These are phyloP conservation scores for Ophraella communa DNA, from an alignment of 2,888 invertebrate genomes.

Conservation along the genomic window DNA sequence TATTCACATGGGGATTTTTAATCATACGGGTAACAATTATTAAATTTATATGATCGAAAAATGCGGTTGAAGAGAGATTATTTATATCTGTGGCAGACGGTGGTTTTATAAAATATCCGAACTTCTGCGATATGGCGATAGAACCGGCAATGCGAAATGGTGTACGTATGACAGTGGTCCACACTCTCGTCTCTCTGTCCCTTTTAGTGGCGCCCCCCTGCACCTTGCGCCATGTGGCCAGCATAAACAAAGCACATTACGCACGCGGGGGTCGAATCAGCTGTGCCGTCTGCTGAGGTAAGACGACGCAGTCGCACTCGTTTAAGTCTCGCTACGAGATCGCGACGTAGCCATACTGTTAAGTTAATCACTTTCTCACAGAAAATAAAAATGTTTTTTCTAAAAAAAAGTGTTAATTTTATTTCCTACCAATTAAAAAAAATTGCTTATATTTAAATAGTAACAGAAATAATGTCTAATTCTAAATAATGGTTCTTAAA, in stretches of 20 bases:
- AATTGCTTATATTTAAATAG: too few species aligned
- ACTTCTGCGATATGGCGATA: not conserved
- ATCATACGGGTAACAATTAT: not conserved
- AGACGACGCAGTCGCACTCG: slow-evolving; percentile 43
- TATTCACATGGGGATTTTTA: not conserved
- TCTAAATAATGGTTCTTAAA: too few species aligned
- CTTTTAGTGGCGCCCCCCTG: slow-evolving; percentile 52
- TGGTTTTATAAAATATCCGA: not conserved
- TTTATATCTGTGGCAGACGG: too few species aligned
- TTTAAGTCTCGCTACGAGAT: slow-evolving; percentile 14
- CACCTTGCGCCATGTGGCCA: slow-evolving; percentile 62
- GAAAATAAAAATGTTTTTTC: not conserved
- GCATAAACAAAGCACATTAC: slow-evolving; percentile 63
- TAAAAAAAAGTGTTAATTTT: too few species aligned
- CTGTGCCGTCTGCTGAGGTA: slow-evolving; percentile 52
- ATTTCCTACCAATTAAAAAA: too few species aligned
- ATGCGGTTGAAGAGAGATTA: too few species aligned
- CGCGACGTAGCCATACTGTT: slow-evolving; percentile 15
- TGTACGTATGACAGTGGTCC: slow-evolving; percentile 39
- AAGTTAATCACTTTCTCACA: not conserved
- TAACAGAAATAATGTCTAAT: too few species aligned
- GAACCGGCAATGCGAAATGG: slow-evolving; percentile 29
- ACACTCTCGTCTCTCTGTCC: slow-evolving; percentile 43
- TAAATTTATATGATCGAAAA: too few species aligned
- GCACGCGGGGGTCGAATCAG: slow-evolving; percentile 60